phyloP scores from a whole-genome alignment of 1,140 invertebrate species.

The Zaprionus africanus region DNA sequence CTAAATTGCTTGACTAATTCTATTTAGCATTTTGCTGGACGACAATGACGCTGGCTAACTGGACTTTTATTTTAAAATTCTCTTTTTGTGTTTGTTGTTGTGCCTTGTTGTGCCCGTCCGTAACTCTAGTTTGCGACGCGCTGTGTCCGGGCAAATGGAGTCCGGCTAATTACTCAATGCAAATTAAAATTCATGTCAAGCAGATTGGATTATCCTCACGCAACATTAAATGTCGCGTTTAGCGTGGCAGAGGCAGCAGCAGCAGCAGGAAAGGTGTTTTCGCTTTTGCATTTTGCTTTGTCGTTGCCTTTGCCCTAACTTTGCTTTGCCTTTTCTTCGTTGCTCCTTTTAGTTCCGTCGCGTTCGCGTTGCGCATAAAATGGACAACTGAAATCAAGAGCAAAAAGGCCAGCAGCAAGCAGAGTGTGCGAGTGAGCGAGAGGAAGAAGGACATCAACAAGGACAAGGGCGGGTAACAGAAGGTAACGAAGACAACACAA shows the following conservation, averaged over 20 bases:
- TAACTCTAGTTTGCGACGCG: conserved; percentile 11
- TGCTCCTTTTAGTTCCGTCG: conserved; percentile 22
- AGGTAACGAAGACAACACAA: conserved; percentile 39
- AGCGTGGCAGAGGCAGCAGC: conserved; percentile 32
- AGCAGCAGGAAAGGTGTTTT: conserved; percentile 50
- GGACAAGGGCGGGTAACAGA: conserved; percentile 11
- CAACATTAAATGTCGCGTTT: conserved; percentile 82
- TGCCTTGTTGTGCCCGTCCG: conserved; percentile 4
- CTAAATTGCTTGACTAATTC: conserved; percentile 56
- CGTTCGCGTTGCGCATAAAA: conserved; percentile 35
- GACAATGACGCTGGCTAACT: conserved; percentile 39
- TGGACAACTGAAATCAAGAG: conserved; percentile 43
- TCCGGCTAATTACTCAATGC: conserved; percentile 81
- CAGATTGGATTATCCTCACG: conserved; percentile 82
- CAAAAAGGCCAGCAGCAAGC: conserved; percentile 6
- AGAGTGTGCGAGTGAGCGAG: background rate
- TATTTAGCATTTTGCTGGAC: conserved; percentile 75
- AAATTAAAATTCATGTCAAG: conserved; percentile 83
- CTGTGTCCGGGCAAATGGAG: conserved; percentile 72
- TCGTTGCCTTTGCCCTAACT: background rate
- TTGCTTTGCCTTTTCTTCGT: background rate
- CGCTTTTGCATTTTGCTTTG: conserved; percentile 33
- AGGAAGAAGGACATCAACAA: background rate
- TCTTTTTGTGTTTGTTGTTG: background rate
- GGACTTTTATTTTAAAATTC: conserved; percentile 35